Percentiles rank a stretch among this genome's conserved stretches.
These are phyloP conservation scores for Bactericera cockerelli DNA, from an alignment of 1,140 invertebrate genomes.

Conservation along the genomic window DNA sequence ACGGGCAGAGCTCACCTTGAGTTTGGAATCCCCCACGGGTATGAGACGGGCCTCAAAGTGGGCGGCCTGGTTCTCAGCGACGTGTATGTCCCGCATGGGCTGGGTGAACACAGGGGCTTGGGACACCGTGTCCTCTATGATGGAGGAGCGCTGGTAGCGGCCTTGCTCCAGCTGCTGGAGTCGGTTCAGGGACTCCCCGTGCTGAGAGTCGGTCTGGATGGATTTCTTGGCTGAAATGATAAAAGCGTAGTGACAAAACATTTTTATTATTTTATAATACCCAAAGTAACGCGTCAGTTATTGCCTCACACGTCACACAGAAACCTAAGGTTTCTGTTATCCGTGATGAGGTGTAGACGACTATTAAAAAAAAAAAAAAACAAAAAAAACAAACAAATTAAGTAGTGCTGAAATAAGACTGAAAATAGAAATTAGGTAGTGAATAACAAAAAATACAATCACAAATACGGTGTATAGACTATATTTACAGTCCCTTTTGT, in stretches of 20 bases:
- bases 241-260: background rate
- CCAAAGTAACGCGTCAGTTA: too few relatives aligned
- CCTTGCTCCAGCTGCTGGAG: conserved; percentile 73
- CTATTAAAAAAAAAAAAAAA: too few relatives aligned
- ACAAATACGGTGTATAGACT: too few relatives aligned
- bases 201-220: conserved; percentile 69
- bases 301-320: too few relatives aligned
- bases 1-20: conserved; percentile 42
- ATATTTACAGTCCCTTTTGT: too few relatives aligned
- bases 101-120: conserved; percentile 88
- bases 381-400: too few relatives aligned
- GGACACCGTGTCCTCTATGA: conserved; percentile 56
- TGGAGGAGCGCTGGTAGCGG: conserved; percentile 44
- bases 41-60: conserved; percentile 93
- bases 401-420: too few relatives aligned
- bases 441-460: too few relatives aligned
- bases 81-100: conserved; percentile 65
- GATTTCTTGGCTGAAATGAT: conserved; percentile 50
- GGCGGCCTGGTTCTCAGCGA: conserved; percentile 82
- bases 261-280: conserved; percentile 11
- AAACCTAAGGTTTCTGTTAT: too few relatives aligned
- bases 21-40: conserved; percentile 84
- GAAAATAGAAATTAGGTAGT: too few relatives aligned
- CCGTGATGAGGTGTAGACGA: too few relatives aligned
- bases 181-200: conserved; percentile 59